These are phyloP conservation scores for Drosophila mojavensis DNA, from an alignment of 1,140 invertebrate species.

Conservation along the genomic window DNA sequence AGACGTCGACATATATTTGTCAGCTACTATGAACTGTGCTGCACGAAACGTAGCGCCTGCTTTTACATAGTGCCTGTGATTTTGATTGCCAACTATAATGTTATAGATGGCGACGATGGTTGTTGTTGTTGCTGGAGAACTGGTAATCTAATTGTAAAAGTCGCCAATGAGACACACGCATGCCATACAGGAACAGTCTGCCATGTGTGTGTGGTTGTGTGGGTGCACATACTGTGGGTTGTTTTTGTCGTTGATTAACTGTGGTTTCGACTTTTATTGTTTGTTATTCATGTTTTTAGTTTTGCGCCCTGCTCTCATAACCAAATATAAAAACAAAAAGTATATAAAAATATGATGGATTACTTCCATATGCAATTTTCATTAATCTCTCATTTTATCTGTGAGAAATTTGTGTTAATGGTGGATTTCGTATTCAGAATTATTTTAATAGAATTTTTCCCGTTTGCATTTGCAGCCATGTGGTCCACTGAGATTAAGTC, in stretches of 20 bases:
- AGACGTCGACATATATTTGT: too few species aligned
- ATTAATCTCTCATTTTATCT: conserved; percentile 64
- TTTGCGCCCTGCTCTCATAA: conserved; percentile 44
- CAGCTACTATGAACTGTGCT: neutral
- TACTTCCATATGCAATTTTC: conserved; percentile 82
- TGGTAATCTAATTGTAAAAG: conserved; percentile 79
- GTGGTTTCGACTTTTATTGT: conserved; percentile 73
- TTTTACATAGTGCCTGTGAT: conserved; percentile 47
- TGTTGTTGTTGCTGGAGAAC: conserved; percentile 34
- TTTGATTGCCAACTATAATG: conserved; percentile 47
- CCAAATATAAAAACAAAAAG: conserved; percentile 15
- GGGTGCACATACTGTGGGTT: conserved; percentile 33
- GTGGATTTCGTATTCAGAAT: neutral
- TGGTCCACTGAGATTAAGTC: neutral
- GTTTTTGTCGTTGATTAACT: conserved; percentile 76
- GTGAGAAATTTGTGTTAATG: neutral
- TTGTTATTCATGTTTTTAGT: conserved; percentile 43
- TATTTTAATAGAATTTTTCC: neutral
- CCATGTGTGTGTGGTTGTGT: neutral
- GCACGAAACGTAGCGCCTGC: conserved; percentile 65
- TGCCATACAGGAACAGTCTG: conserved; percentile 32
- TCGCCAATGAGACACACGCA: conserved; percentile 48
- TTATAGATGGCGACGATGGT: conserved; percentile 20
- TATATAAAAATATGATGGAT: conserved; percentile 76
- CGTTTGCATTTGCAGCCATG: neutral